Evolutionary conservation across 2,113 vertebrate species (phyloP).

Genomic region (Plotosus lineatus): DNA sequence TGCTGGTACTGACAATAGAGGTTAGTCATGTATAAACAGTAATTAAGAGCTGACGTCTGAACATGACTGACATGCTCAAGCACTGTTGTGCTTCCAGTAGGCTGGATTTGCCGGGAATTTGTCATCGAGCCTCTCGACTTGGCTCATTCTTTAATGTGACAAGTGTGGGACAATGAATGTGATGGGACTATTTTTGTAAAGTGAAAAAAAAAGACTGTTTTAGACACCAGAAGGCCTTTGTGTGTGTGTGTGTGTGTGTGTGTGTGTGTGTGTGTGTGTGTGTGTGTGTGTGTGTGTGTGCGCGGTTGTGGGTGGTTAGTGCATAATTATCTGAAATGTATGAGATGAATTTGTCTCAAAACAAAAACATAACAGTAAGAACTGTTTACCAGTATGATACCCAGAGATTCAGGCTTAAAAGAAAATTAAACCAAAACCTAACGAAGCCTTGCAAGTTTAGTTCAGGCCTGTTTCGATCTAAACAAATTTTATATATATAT

Average conservation of each 20-base stretch:
- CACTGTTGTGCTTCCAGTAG: constrained; percentile 26
- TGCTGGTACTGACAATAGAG: neutral
- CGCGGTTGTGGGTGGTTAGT: constrained; percentile 2
- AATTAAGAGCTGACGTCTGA: constrained; percentile 30
- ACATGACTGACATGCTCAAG: constrained; percentile 23
- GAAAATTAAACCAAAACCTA: no score
- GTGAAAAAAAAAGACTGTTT: constrained; percentile 14
- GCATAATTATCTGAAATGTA: constrained; percentile 36
- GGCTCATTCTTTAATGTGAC: constrained; percentile 1
- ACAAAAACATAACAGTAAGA: neutral
- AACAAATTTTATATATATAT: no score
- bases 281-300: neutral
- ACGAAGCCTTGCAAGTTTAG: no score
- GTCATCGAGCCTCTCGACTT: neutral
- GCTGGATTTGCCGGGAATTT: constrained; percentile 24
- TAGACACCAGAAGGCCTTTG: constrained; percentile 14
- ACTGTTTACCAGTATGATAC: no score
- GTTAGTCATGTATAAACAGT: constrained; percentile 36
- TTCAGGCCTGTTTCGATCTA: no score
- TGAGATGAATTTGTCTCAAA: constrained; percentile 7
- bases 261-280: neutral
- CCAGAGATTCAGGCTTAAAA: no score
- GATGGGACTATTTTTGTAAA: constrained; percentile 13
- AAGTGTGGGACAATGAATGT: constrained; percentile 1
- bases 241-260: neutral